These are phyloP conservation scores for Forpus xanthops DNA, from an alignment of 2,797 vertebrate genomes.

Conservation along the genomic window DNA sequence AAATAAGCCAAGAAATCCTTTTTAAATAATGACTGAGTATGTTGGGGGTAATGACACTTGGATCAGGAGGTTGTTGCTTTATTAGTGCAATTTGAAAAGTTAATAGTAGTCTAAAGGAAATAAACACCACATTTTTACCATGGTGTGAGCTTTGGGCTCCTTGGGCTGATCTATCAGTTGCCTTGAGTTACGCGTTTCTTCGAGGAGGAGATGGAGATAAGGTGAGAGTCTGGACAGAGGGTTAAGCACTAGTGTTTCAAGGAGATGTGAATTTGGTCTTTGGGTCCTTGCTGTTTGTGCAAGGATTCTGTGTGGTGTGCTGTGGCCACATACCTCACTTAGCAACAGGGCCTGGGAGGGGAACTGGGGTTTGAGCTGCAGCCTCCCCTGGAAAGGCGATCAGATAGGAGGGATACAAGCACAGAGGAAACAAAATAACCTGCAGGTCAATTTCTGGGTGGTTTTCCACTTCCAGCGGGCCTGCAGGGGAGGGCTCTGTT, in stretches of 20 bases:
- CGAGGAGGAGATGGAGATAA: not conserved
- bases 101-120: not conserved
- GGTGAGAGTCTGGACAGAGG: not conserved
- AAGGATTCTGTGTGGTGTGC: not conserved
- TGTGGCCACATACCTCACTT: not conserved
- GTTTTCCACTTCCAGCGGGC: not conserved
- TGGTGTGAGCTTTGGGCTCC: not conserved
- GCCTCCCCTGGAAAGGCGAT: not conserved
- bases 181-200: not conserved
- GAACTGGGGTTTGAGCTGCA: not conserved
- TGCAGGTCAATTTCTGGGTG: not conserved
- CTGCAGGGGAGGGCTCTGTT: not conserved
- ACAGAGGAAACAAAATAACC: not conserved
- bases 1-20: not conserved
- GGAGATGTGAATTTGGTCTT: not conserved
- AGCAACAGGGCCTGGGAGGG: not conserved
- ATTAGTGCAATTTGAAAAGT: not conserved
- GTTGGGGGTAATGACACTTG: not conserved
- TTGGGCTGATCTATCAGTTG: not conserved
- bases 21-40: not conserved
- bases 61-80: not conserved
- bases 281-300: not conserved
- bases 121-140: not conserved
- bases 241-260: not conserved
- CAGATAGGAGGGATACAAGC: not conserved